Base-by-base conservation (phyloP, 2,888 invertebrate genomes). In the Scrobipalpa atriplicella region DNA sequence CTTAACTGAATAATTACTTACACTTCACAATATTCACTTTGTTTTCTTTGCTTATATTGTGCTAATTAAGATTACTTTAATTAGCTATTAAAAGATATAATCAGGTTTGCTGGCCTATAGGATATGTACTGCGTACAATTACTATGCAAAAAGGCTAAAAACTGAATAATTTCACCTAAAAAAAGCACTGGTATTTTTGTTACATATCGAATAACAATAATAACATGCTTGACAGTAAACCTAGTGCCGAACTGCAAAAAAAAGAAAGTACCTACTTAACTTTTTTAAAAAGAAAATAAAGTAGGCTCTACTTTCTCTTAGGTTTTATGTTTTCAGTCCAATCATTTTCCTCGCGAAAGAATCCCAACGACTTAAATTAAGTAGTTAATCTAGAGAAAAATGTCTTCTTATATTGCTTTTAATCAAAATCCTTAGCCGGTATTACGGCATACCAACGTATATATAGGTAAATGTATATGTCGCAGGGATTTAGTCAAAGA, bases 381-480 rank as follows among this genome's bases (percentile, higher is more conserved):
- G 58, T 29, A 29, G 29, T 29, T 29, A 38, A 58, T 58, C 38
- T 58, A 58, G 36, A 38, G 13, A 38, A 58, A 38, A 58, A 38
- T 38, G 58, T 38, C 58, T 38, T 38, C 58, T 58, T 58, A 58
- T 58, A 56, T 56, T 29, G 54, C 54, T 56, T 56, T 56, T 56
- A 56, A 56, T 56, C 54, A 56, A 56, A 56, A 56, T 56, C 54
- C 54, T 21, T 56, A 56, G 21, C 21, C 29, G 29, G 54, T 13
- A 56, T 56, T 56, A 56, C 54, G 54, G 21, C 54, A 56, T 61
- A 10, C 60, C 39, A 2, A 61, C 39, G 16, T 39, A 61, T 7
- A 41, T 29, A 13, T 2, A 11, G 19, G 16, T n/a, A 47, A n/a
- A 16, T 47, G 11, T 43, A n/a, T 43, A 43, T n/a, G 13, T 43